Conservation (phyloP, 2,888 invertebrate genomes). For the Lymantria dispar region DNA sequence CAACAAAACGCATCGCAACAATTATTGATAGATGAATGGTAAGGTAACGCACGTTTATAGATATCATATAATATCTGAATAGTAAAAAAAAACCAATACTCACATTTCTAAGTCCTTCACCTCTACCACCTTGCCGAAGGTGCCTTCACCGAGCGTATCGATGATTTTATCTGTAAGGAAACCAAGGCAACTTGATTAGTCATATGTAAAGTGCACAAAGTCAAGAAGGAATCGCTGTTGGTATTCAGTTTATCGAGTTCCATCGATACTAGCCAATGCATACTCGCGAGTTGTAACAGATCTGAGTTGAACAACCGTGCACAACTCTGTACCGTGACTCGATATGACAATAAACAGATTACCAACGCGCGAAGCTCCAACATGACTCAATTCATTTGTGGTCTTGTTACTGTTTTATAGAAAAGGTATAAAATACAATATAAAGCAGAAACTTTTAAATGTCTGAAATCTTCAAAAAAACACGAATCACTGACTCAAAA, state of each 20-base stretch:
- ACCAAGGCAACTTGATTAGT: conserved; percentile 72
- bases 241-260: conserved; percentile 30
- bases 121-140: conserved; percentile 99
- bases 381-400: conserved; percentile 47
- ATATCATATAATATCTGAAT: background rate
- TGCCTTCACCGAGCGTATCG: conserved; percentile 99
- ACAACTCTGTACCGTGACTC: conserved; percentile 20
- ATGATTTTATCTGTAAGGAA: conserved; percentile 98
- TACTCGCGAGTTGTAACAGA: background rate
- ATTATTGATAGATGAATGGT: no score
- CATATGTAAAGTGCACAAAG: conserved; percentile 51
- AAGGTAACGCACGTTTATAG: no score
- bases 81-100: conserved; percentile 68
- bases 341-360: conserved; percentile 11
- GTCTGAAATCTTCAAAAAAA: conserved; percentile 39
- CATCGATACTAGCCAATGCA: conserved; percentile 14
- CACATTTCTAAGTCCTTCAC: conserved; percentile 98
- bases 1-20: no score
- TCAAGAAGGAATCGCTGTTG: conserved; percentile 63
- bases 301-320: background rate
- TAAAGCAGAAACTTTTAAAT: conserved; percentile 26
- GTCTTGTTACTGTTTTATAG: conserved; percentile 28
- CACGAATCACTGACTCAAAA: conserved; percentile 39
- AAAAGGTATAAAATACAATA: conserved; percentile 30
- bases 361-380: conserved; percentile 52